Percentiles rank a stretch among this genome's conserved stretches.
phyloP scores from a whole-genome alignment of 92 coral and sea anemone genomes.

The Pocillopora grandis region DNA sequence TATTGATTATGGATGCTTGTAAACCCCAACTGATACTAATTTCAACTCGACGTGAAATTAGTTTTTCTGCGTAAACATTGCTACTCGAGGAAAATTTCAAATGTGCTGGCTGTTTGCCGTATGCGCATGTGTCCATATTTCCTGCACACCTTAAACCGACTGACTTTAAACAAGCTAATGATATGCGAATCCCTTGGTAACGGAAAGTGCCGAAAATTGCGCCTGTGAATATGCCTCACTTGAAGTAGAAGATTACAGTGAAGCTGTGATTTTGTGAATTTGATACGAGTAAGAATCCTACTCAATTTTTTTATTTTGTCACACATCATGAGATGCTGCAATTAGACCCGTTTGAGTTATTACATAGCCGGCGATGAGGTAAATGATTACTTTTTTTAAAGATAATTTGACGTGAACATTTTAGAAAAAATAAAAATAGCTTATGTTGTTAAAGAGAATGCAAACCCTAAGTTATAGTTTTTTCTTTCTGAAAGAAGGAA shows the following conservation, averaged over 20 bases:
- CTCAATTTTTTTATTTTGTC: not conserved
- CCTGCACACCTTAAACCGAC: not conserved
- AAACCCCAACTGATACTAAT: conserved; percentile 8
- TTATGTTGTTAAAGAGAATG: not conserved
- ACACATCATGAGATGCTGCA: not conserved
- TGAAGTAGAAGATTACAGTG: conserved; percentile 1
- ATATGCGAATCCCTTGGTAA: conserved; percentile 24
- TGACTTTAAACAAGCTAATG: not conserved
- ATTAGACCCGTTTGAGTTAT: not conserved
- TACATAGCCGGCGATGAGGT: conserved; percentile 14
- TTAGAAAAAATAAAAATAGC: conserved; percentile 10
- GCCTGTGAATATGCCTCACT: conserved; percentile 22
- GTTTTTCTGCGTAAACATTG: conserved; percentile 19
- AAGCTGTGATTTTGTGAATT: conserved; percentile 2
- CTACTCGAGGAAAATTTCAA: not conserved
- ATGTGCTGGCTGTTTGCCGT: conserved; percentile 1
- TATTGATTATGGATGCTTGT: not conserved
- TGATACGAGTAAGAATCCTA: not conserved
- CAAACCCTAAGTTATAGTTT: not conserved
- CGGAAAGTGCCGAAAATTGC: not conserved
- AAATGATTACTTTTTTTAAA: not conserved
- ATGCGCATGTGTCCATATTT: not conserved
- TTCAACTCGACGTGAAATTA: conserved; percentile 16
- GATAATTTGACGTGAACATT: not conserved
- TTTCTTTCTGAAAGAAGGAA: not conserved